These are phyloP conservation scores for Macquaria australasica DNA, from an alignment of 2,113 vertebrate species.

Conservation along the genomic window DNA sequence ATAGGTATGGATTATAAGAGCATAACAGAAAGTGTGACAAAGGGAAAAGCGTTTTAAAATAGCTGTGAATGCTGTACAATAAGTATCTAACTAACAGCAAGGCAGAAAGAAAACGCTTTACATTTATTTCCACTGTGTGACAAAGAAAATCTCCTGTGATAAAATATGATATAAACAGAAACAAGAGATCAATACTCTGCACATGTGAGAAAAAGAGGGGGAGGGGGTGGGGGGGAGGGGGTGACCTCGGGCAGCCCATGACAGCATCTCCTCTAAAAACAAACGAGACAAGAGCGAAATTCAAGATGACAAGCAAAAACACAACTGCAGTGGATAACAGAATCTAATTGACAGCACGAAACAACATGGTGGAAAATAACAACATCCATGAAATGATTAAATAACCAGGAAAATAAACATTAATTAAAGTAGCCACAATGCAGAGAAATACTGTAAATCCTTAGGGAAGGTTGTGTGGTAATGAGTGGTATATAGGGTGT, in stretches of 20 bases:
- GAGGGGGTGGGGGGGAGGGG: background rate
- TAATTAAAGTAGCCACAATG: constrained; percentile 40
- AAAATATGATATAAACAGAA: constrained; percentile 39
- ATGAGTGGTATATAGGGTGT: background rate
- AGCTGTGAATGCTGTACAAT: background rate
- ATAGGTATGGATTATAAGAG: background rate
- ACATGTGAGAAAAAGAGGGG: background rate
- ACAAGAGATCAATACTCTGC: constrained; percentile 19
- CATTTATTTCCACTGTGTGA: constrained; percentile 1
- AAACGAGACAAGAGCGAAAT: constrained; percentile 29
- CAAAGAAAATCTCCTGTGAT: constrained; percentile 18
- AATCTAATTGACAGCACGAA: constrained; percentile 55
- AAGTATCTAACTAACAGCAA: background rate
- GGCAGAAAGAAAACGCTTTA: background rate
- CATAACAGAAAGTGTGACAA: background rate
- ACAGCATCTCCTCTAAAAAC: constrained; percentile 22
- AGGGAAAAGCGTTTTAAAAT: background rate
- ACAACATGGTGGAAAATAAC: constrained; percentile 31
- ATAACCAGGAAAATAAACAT: constrained; percentile 30
- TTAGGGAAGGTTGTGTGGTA: constrained; percentile 1
- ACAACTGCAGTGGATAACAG: constrained; percentile 26
- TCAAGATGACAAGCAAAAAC: constrained; percentile 45
- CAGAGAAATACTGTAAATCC: constrained; percentile 20
- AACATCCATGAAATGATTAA: constrained; percentile 43
- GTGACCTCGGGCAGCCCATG: background rate